phyloP scores from a whole-genome alignment of 2,797 vertebrate species.

The Chiroxiphia lanceolata region DNA sequence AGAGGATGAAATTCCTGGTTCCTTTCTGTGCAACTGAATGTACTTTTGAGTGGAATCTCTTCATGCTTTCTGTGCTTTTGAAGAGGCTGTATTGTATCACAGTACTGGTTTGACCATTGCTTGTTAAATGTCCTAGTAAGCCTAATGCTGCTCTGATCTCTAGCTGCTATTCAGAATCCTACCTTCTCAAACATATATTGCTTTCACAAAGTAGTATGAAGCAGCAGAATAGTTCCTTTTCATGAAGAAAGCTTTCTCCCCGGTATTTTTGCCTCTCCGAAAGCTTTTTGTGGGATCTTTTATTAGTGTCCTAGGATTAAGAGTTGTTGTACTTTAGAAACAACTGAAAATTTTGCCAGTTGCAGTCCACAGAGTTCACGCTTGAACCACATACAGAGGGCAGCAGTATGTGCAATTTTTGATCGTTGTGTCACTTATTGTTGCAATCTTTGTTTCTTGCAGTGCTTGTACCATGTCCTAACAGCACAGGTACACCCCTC shows the following conservation, averaged over 20 bases:
- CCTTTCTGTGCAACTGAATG: not conserved
- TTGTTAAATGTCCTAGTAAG: not conserved
- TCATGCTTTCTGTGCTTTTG: not conserved
- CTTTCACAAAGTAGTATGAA: not conserved
- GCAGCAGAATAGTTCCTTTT: not conserved
- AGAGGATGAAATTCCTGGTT: not conserved
- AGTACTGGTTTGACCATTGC: not conserved
- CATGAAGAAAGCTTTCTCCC: not conserved
- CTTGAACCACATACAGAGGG: not conserved
- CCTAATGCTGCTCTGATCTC: not conserved
- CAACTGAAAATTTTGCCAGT: not conserved
- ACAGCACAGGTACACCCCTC: not conserved
- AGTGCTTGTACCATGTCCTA: not conserved
- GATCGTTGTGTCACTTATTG: fast-evolving
- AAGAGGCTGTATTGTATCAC: not conserved
- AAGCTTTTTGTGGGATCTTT: not conserved
- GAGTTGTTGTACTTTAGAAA: not conserved
- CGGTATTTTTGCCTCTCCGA: not conserved
- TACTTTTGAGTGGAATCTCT: not conserved
- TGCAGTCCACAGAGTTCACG: not conserved
- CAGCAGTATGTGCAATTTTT: not conserved
- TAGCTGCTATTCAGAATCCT: not conserved
- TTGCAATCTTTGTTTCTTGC: not conserved
- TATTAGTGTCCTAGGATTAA: not conserved
- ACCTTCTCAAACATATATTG: not conserved